Base-by-base conservation (phyloP, 2,888 invertebrate species). In the Acleris sparsana region DNA sequence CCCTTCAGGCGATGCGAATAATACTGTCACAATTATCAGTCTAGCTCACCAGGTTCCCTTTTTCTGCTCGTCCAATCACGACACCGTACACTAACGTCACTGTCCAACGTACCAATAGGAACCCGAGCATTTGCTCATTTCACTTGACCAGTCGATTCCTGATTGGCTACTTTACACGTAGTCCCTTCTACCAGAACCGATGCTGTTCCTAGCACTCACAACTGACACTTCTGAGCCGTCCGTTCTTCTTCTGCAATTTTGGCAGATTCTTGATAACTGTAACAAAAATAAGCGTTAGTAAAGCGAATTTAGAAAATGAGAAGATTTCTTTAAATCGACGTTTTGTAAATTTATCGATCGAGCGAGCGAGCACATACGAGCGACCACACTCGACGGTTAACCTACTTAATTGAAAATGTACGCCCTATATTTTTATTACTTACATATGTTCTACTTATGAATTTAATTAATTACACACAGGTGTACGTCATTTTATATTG, bases 11-110 rank as follows among this genome's bases (percentile, higher is more conserved):
- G 46, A 57, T 52, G 13, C 60, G 33, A 79, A 80, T 87, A 89
- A 87, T 89, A 88, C 87, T 88, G 87, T 83, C 82, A 80, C 80
- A 79, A 80, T 80, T 83, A 85, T 89, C 89, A 89, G 89, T 89
- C 89, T 88, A 17, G n/a, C 16, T n/a, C 46, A 46, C 17, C n/a
- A 46, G 17, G 17, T n/a, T 46, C 17, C 46, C n/a, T n/a, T 7
- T n/a, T 46, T 46, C 25, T 7, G 25, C 25, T 25, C 44, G 46
- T 16, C 46, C 16, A 39, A 39, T 39, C 39, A 39, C 39, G 39
- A 39, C 13, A 13, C 39, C 13, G 39, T 13, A 33, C 9, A 11
- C 33, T 11, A 39, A 39, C 39, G 39, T 13, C 39, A 39, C 13
- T 13, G 39, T 39, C 39, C 39, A 13, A 39, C 39, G 13, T 4